Conservation (phyloP, 2,888 invertebrate species). For the Notodonta dromedarius region DNA sequence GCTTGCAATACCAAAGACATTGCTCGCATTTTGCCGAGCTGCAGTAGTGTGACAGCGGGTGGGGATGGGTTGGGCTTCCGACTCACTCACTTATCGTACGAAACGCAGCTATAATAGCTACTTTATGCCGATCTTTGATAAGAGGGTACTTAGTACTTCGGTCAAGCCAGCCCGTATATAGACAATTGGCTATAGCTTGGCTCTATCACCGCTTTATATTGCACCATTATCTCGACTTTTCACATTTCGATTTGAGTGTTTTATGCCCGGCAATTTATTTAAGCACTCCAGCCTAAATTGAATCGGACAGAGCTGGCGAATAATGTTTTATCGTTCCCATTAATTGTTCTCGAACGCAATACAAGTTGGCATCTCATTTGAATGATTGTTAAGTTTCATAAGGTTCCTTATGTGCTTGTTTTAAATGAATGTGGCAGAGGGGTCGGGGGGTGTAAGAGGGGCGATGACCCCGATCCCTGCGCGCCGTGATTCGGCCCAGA, state of each 20-base stretch:
- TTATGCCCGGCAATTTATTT: slow-evolving; percentile 27
- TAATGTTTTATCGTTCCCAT: slow-evolving; percentile 48
- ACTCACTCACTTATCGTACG: no score
- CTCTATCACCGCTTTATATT: slow-evolving; percentile 32
- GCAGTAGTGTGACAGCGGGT: no score
- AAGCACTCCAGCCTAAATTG: slow-evolving; percentile 27
- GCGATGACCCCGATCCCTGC: slow-evolving; percentile 71
- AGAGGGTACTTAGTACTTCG: no score
- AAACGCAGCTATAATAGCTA: no score
- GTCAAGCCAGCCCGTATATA: no score
- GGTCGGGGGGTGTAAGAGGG: slow-evolving; percentile 61
- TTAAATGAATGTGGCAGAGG: slow-evolving; percentile 50
- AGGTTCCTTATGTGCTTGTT: slow-evolving; percentile 59
- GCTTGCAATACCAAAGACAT: no score
- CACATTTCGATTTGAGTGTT: slow-evolving; percentile 37
- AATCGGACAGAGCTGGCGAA: slow-evolving; percentile 42
- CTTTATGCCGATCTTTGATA: no score
- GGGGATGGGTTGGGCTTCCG: no score
- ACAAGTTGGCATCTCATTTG: slow-evolving; percentile 50
- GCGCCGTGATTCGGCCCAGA: slow-evolving; percentile 69
- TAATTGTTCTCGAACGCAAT: slow-evolving; percentile 46
- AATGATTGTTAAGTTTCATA: slow-evolving; percentile 56
- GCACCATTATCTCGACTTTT: slow-evolving; percentile 39
- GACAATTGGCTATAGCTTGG: no score
- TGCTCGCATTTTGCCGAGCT: no score